phyloP scores from a whole-genome alignment of 2,113 vertebrate genomes.

The Podocnemis expansa region DNA sequence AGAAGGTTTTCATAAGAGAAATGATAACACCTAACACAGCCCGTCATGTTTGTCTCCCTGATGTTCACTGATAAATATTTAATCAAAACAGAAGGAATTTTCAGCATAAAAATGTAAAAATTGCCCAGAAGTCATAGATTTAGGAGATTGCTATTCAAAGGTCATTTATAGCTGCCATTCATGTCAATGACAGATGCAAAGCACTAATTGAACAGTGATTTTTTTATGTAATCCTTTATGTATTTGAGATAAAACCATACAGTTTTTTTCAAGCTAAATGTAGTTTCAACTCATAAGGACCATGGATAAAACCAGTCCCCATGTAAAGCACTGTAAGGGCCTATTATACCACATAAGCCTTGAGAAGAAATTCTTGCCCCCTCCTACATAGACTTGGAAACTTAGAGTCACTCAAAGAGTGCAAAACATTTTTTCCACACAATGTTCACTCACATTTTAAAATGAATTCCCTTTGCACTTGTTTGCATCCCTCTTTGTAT shows the following conservation, averaged over 20 bases:
- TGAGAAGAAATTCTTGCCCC: background rate
- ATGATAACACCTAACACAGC: background rate
- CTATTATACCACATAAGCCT: background rate
- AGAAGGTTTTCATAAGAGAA: background rate
- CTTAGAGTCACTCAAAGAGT: background rate
- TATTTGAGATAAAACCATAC: constrained; percentile 23
- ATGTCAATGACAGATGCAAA: constrained; percentile 2
- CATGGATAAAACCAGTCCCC: constrained; percentile 42
- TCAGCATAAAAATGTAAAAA: background rate
- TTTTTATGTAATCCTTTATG: background rate
- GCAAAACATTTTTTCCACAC: background rate
- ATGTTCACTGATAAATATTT: constrained; percentile 27
- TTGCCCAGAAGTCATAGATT: background rate
- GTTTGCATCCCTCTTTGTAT: background rate
- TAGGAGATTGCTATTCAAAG: background rate
- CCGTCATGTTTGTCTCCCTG: constrained; percentile 15
- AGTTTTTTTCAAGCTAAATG: constrained; percentile 33
- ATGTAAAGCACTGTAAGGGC: background rate
- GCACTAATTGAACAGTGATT: background rate
- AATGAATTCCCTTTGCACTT: background rate
- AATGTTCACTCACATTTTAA: background rate
- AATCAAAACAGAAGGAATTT: constrained; percentile 38
- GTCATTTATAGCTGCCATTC: background rate
- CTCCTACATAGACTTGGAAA: background rate
- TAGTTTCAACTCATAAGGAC: constrained; percentile 19